Evolutionary conservation across 2,888 invertebrate genomes (phyloP), one percentile per base, ranked within the genome.

Genomic region (Acronicta alni): DNA sequence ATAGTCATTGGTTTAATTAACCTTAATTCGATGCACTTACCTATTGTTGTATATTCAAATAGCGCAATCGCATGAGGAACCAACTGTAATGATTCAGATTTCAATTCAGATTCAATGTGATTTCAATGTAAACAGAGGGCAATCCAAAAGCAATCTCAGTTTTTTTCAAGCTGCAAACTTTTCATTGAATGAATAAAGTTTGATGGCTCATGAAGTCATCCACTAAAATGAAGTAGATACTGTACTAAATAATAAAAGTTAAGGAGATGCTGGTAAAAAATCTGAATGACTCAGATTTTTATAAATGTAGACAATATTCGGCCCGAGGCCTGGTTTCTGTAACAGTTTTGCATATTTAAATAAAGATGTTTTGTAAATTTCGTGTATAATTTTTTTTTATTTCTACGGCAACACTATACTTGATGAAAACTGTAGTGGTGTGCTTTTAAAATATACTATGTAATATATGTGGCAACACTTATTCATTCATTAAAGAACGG

Each of bases 1-100:
- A 86, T 84, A 80, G 80, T 81, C 81, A 88, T 90, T 89, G 88
- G 79, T 84, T 87, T 89, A 88, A 91, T 91, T 89, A 91, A 86
- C 89, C 86, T 88, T 89, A 89, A 91, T 90, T 90, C 87, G 83
- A 87, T 89, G 85, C 87, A 87, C 80, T 84, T 81, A 83, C 80
- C 74, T 75, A 83, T 82, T 82, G 82, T 83, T 63, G 74, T 80
- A 79, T 77, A 82, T 77, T 79, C 72, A 71, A 79, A 83, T 81
- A 75, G 81, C 57, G 65, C 82, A 80, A 81, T 83, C 72, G 78
- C 72, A 78, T 74, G 79, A 58, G 55, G 59, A 72, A 67, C 65
- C 62, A 56, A 72, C 41, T 62, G 53, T 65, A 62, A 57, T 70
- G 71, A 70, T 79, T 63, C 72, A 80, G 78, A 84, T 80, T 81